Percentiles rank a stretch among this genome's conserved stretches.
Evolutionary conservation across 2,113 vertebrate species (phyloP).

Genomic region (Eonycteris spelaea): DNA sequence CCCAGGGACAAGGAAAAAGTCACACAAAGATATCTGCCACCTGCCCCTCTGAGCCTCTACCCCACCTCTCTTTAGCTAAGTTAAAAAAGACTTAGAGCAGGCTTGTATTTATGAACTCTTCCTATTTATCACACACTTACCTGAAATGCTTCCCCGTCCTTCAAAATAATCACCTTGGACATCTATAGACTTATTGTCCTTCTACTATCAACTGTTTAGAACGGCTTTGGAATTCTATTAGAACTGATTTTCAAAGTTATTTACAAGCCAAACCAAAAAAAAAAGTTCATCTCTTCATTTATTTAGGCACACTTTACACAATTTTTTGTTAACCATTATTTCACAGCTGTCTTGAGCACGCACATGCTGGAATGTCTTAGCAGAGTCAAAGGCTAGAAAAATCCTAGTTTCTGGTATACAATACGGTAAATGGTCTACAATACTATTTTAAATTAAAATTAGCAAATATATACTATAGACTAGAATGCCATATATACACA

Average conservation of each 20-base stretch:
- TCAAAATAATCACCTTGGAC: background rate
- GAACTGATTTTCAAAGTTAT: constrained; percentile 19
- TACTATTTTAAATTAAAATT: background rate
- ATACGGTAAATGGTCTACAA: background rate
- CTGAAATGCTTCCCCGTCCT: background rate
- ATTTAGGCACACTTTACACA: background rate
- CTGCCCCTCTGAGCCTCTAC: background rate
- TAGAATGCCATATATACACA: background rate
- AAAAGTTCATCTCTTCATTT: background rate
- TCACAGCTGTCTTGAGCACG: background rate
- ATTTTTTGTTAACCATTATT: background rate
- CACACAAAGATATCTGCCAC: background rate
- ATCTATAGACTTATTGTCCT: background rate
- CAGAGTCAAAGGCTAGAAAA: background rate
- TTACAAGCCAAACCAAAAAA: background rate
- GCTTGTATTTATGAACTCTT: background rate
- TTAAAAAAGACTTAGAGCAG: background rate
- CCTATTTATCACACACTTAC: background rate
- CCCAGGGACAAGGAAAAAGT: background rate
- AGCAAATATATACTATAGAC: background rate
- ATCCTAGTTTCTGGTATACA: background rate
- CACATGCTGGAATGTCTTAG: background rate
- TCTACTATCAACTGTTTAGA: background rate
- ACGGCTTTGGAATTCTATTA: background rate
- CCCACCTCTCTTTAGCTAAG: background rate